Evolutionary conservation across 2,113 vertebrate genomes (phyloP), one percentile per base, ranked within the genome.

Genomic region (Amphiprion percula): DNA sequence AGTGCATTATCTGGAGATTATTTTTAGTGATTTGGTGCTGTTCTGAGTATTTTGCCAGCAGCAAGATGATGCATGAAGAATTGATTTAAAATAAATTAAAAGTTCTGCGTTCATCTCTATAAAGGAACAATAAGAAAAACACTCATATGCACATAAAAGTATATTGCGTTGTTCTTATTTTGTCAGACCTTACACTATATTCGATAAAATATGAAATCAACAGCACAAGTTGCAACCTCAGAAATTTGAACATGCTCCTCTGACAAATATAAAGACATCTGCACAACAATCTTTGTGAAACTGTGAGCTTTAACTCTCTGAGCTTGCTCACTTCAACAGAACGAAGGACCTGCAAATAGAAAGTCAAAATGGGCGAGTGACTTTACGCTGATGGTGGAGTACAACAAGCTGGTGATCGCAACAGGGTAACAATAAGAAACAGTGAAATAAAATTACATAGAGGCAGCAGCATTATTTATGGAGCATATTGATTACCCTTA

Each of bases 371-470:
- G 90, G 88, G 89, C 92, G 8, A 94, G 93, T 19, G 95, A 94
- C 88, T 93, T 95, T 21, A 68, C 77, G 70, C 64, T 88, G 64
- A 94, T 96, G 95, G 58, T 82, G 6, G 87, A 94, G 52, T 87
- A 91, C 74, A 95, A 93, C 84, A 95, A 93, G 68, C 66, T 97
- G 52, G 88, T 96, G 26, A 66, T 95, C n/a, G 93, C 70, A 83
- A 96, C 94, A 4, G 89, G 84, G 63, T 92, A 87, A 21, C 21
- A 21, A 90, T 60, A 53, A 72, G 5, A 77, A 69, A 33, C 0
- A 2, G 14, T 50, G 39, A 55, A 49, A 60, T 49, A 21, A 62
- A 60, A 77, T 26, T 0, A 47, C 21, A n/a, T 60, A 37, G 7
- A 37, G 33, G 8, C n/a, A 15, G 8, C n/a, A 15, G 21, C 16